Evolutionary conservation across 2,797 vertebrate species (phyloP).

Genomic region (Acanthornis magna): DNA sequence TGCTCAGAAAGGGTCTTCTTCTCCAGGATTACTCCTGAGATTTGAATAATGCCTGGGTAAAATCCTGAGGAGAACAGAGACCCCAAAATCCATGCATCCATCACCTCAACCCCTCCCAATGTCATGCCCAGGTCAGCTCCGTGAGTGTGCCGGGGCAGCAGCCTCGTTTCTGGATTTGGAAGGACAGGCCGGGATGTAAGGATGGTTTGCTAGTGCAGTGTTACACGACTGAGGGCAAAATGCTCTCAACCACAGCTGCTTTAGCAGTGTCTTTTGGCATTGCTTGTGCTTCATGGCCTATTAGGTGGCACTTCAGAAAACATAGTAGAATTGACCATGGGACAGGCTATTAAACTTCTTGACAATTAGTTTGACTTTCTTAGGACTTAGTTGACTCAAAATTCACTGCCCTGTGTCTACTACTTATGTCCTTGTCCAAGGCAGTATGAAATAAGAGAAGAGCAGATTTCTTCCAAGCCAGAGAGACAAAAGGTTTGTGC

Average conservation of each 20-base stretch:
- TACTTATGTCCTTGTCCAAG: background rate
- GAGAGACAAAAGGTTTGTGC: background rate
- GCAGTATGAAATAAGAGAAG: background rate
- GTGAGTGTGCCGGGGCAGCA: fast-evolving
- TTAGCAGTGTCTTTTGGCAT: background rate
- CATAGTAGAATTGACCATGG: background rate
- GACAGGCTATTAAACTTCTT: background rate
- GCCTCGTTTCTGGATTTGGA: fast-evolving
- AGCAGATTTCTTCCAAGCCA: background rate
- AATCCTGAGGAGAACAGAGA: background rate
- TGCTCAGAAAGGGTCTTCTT: background rate
- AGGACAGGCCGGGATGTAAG: background rate
- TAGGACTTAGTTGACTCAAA: background rate
- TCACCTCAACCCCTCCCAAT: background rate
- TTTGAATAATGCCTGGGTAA: fast-evolving
- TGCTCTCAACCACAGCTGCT: background rate
- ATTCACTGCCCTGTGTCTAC: background rate
- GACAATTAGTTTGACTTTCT: background rate
- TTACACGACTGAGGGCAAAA: background rate
- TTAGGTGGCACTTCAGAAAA: background rate
- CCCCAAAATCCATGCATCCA: background rate
- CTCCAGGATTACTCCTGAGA: background rate
- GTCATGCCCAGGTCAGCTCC: background rate
- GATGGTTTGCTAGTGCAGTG: background rate
- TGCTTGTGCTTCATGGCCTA: background rate